Percentiles rank a stretch among this genome's conserved stretches.
Evolutionary conservation across 1,140 invertebrate genomes (phyloP).

Genomic region (Arctopsyche grandis): DNA sequence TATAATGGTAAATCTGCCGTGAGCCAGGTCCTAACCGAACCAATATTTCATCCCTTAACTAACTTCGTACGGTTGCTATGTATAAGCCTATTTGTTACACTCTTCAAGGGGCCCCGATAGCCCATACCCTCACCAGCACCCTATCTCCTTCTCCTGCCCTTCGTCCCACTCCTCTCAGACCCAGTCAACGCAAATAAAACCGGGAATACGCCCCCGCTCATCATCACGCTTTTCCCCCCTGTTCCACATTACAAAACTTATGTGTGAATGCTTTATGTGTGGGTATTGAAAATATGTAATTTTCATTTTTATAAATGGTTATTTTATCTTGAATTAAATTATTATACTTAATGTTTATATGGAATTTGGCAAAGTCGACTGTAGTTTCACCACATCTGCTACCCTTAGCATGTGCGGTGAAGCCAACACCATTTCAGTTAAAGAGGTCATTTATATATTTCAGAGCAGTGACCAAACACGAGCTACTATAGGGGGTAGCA

Average conservation of each 20-base stretch:
- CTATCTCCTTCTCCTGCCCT: background rate
- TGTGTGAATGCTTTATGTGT: too few species aligned
- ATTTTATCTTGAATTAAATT: conserved; percentile 8
- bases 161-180: conserved; percentile 6
- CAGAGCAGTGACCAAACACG: conserved; percentile 54
- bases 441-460: conserved; percentile 56
- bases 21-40: conserved; percentile 55
- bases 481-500: background rate
- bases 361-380: background rate
- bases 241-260: background rate
- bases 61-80: conserved; percentile 53
- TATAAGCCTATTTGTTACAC: conserved; percentile 56
- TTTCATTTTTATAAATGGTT: background rate
- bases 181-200: conserved; percentile 16
- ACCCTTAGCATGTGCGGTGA: background rate
- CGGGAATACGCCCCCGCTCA: conserved; percentile 1
- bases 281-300: background rate
- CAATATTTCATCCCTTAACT: conserved; percentile 56
- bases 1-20: conserved; percentile 56
- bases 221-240: background rate
- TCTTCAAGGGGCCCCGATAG: conserved; percentile 37
- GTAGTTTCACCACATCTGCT: conserved; percentile 23
- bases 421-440: conserved; percentile 49
- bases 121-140: conserved; percentile 20
- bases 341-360: background rate